Evolutionary conservation across 2,888 invertebrate species (phyloP).

Genomic region (Marasmarcha lunaedactyla): DNA sequence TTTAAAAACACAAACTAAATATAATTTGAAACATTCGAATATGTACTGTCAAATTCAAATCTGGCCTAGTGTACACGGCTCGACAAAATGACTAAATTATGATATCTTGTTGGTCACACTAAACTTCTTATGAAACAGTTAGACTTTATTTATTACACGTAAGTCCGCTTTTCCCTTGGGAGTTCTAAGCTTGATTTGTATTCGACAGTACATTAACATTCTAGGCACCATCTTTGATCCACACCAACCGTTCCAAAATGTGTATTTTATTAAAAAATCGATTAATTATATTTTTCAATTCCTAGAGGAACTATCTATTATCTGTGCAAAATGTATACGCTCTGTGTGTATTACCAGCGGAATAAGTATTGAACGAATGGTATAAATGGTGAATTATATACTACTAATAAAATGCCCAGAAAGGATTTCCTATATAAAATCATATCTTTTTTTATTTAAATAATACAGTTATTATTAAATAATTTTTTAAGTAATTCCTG

Average conservation of each 20-base stretch:
- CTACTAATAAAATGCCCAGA: too few relatives aligned
- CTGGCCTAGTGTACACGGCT: conserved; percentile 7
- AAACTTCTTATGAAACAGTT: too few relatives aligned
- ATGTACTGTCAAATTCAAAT: conserved; percentile 2
- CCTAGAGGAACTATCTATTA: conserved; percentile 38
- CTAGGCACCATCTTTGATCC: conserved; percentile 12
- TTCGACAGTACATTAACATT: conserved; percentile 3
- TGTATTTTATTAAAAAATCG: conserved; percentile 2
- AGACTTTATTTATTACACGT: too few relatives aligned
- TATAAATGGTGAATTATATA: too few relatives aligned
- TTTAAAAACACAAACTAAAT: not conserved
- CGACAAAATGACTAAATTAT: conserved; percentile 1
- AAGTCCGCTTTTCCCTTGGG: too few relatives aligned
- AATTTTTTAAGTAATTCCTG: too few relatives aligned
- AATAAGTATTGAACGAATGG: conserved; percentile 2
- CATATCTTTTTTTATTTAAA: too few relatives aligned
- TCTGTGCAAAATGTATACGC: conserved; percentile 25
- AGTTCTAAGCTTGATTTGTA: too few relatives aligned
- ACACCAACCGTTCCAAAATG: conserved; percentile 14
- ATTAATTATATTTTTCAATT: conserved; percentile 19
- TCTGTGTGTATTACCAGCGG: conserved; percentile 1
- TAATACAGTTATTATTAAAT: too few relatives aligned
- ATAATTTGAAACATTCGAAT: not conserved
- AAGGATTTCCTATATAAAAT: too few relatives aligned
- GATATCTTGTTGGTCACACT: too few relatives aligned